phyloP scores from a whole-genome alignment of 1,140 invertebrate genomes.

The Ceratina calcarata region DNA sequence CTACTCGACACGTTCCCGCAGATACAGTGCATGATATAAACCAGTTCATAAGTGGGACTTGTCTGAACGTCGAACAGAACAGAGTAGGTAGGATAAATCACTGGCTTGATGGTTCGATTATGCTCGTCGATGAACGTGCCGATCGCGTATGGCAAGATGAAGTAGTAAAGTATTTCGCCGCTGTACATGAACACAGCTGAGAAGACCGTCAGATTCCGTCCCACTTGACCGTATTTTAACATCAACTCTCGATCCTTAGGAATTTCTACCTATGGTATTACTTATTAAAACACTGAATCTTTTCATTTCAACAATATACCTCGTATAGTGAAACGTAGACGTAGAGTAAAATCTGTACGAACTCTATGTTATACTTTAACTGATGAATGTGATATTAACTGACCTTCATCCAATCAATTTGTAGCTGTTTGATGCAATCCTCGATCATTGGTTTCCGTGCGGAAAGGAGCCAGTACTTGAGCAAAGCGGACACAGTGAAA shows the following conservation, averaged over 20 bases:
- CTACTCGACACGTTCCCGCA: constrained; percentile 47
- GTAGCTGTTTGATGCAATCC: background rate
- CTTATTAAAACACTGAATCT: no score
- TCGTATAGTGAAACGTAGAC: no score
- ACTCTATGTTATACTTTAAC: no score
- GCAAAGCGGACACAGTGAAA: background rate
- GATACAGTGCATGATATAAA: constrained; percentile 61
- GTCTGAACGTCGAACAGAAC: constrained; percentile 57
- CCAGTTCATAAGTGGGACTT: constrained; percentile 62
- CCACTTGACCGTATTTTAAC: constrained; percentile 47
- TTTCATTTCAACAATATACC: no score
- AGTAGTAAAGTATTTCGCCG: constrained; percentile 35
- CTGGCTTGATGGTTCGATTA: constrained; percentile 47
- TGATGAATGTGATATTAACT: no score
- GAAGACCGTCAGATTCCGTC: constrained; percentile 47
- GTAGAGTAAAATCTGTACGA: no score
- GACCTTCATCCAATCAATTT: background rate
- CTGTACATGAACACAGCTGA: constrained; percentile 53
- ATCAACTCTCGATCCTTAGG: constrained; percentile 21
- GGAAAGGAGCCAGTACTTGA: background rate
- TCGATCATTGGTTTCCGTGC: background rate
- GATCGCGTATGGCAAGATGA: constrained; percentile 21
- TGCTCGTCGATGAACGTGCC: constrained; percentile 2
- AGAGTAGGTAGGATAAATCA: constrained; percentile 62
- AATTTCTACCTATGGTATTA: constrained; percentile 30